These are phyloP conservation scores for Cygnus olor DNA, from an alignment of 2,797 vertebrate species.

Conservation along the genomic window DNA sequence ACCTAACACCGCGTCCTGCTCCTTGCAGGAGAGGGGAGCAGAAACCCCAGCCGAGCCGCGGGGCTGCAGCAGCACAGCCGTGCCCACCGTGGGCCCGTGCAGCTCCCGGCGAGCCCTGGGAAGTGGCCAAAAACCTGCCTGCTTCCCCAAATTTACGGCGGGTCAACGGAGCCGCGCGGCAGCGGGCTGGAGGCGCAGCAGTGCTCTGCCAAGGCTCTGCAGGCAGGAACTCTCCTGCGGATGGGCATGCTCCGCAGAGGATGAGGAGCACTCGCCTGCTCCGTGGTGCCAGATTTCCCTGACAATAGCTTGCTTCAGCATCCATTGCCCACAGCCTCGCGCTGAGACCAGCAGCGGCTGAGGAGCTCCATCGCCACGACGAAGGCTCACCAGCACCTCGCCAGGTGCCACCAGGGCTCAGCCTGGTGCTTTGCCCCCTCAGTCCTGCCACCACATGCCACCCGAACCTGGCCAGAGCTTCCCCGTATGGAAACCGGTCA, in stretches of 20 bases:
- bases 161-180: conserved; percentile 40
- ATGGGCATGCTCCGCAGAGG: conserved; percentile 41
- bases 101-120: conserved; percentile 23
- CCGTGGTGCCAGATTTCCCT: neutral
- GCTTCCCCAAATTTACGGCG: neutral
- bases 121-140: conserved; percentile 44
- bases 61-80: neutral
- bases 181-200: neutral
- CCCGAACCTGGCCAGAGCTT: accelerated
- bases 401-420: conserved; percentile 27
- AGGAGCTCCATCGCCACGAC: neutral
- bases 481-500: accelerated
- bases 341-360: neutral
- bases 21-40: neutral
- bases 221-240: neutral
- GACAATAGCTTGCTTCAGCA: conserved; percentile 64
- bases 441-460: accelerated
- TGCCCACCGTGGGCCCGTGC: conserved; percentile 41
- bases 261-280: neutral
- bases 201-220: neutral
- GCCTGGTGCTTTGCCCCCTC: neutral
- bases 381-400: neutral
- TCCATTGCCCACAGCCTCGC: neutral
- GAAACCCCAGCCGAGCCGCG: neutral
- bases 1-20: neutral